A percentile compares a stretch with the other conserved stretches of the same genome.
Conservation (phyloP, 2,888 invertebrate genomes). For the Melanchra persicariae region DNA sequence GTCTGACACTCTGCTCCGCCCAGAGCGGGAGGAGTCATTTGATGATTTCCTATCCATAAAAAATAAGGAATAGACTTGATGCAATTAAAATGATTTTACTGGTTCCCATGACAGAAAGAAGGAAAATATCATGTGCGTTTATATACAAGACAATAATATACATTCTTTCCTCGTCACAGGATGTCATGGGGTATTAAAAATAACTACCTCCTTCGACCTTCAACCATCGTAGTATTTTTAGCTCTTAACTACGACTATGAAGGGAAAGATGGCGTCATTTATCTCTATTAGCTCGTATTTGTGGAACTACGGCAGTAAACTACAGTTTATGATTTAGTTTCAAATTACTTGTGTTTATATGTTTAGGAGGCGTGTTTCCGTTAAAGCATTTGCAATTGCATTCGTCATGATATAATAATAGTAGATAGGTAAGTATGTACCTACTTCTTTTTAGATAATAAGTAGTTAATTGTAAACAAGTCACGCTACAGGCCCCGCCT, state of each 20-base stretch:
- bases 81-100: too few relatives aligned
- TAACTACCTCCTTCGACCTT: slow-evolving; percentile 26
- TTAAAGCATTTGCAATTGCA: background rate
- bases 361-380: slow-evolving; percentile 24
- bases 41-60: too few relatives aligned
- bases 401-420: background rate
- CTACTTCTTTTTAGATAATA: background rate
- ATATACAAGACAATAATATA: background rate
- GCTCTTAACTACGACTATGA: background rate
- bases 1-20: too few relatives aligned
- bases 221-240: slow-evolving; percentile 28
- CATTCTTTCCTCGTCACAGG: background rate
- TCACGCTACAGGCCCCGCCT: slow-evolving; percentile 22
- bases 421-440: background rate
- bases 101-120: background rate
- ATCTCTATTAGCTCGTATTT: slow-evolving; percentile 44
- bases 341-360: slow-evolving; percentile 19
- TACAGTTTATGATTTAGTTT: slow-evolving; percentile 44
- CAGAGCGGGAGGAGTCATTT: too few relatives aligned
- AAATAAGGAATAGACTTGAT: too few relatives aligned
- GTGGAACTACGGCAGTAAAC: slow-evolving; percentile 60
- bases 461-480: background rate
- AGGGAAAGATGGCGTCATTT: slow-evolving; percentile 46
- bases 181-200: slow-evolving; percentile 10
- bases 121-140: background rate